Evolutionary conservation across 2,888 invertebrate genomes (phyloP), one percentile per base, ranked within the genome.

Genomic region (Boloria selene): DNA sequence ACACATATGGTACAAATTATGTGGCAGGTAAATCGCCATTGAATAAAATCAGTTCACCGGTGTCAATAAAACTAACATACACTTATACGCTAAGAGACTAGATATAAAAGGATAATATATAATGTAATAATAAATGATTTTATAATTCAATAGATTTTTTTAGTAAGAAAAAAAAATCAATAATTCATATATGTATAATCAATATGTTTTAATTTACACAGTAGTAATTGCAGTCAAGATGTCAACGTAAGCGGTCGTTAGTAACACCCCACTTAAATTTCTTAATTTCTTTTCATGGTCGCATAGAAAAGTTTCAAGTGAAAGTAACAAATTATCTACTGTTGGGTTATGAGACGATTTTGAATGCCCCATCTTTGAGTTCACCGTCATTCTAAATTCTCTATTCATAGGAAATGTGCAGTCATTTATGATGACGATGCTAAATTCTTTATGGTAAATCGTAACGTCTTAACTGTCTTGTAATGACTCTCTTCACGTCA

Each of bases 361-460:
- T 76, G 70, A 77, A 81, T 82, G 77, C 75, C 74, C 74, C 74
- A 71, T 76, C 76, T 79, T 79, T 84, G 86, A 87, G 85, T 81
- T 76, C 73, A 70, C 76, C 75, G 80, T 81, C 83, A 79, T 77
- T 82, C 78, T 77, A 77, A 82, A 83, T 81, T 82, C 78, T 80
- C 80, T 79, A 83, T 84, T 85, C 81, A 84, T 80, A 77, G 76
- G 76, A 80, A 81, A 79, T 77, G 76, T 75, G 58, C 64, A 54
- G 54, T 64, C 67, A 69, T 53, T 64, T 61, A 49, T 60, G 68
- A 72, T 73, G 69, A 77, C 72, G 81, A 81, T 82, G 81, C 81
- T 49, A 61, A 61, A 67, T 67, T 62, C 56, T 61, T 58, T 54
- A 64, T 44, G 53, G 55, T 60, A 10, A 52, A 50, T 53, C 52